Evolutionary conservation across 2,888 invertebrate genomes (phyloP).

Genomic region (Drosophila rubida): DNA sequence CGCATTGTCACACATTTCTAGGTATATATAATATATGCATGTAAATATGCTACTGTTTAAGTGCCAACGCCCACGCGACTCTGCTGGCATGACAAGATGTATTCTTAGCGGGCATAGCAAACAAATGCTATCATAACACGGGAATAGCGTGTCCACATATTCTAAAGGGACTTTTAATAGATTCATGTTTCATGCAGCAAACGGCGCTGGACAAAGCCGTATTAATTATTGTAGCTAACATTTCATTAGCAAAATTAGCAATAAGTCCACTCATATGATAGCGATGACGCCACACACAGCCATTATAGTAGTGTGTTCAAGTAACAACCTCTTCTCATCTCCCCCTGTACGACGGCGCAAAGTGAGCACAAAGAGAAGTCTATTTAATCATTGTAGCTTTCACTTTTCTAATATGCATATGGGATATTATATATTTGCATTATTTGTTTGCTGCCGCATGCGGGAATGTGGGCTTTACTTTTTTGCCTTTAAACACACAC

Average conservation of each 20-base stretch:
- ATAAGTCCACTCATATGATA: constrained; percentile 54
- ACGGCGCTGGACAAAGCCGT: neutral
- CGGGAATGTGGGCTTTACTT: neutral
- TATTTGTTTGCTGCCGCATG: neutral
- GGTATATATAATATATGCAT: constrained; percentile 6
- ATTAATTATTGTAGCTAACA: constrained; percentile 19
- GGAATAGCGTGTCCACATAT: constrained; percentile 49
- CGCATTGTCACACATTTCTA: neutral
- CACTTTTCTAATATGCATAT: constrained; percentile 48
- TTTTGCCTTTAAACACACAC: neutral
- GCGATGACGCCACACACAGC: constrained; percentile 65
- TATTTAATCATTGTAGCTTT: constrained; percentile 56
- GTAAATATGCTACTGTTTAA: constrained; percentile 22
- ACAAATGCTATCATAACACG: constrained; percentile 22
- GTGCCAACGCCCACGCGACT: constrained; percentile 58
- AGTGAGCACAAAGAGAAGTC: constrained; percentile 24
- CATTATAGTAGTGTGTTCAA: neutral
- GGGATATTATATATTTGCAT: neutral
- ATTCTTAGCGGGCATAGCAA: constrained; percentile 15
- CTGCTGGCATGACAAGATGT: constrained; percentile 30
- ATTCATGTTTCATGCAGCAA: constrained; percentile 16
- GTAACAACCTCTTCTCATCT: neutral
- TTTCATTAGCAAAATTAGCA: constrained; percentile 62
- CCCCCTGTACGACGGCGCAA: neutral
- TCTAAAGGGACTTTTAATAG: constrained; percentile 21